Base-by-base conservation (phyloP, 1,140 invertebrate species). In the Drosophila rhopaloa region DNA sequence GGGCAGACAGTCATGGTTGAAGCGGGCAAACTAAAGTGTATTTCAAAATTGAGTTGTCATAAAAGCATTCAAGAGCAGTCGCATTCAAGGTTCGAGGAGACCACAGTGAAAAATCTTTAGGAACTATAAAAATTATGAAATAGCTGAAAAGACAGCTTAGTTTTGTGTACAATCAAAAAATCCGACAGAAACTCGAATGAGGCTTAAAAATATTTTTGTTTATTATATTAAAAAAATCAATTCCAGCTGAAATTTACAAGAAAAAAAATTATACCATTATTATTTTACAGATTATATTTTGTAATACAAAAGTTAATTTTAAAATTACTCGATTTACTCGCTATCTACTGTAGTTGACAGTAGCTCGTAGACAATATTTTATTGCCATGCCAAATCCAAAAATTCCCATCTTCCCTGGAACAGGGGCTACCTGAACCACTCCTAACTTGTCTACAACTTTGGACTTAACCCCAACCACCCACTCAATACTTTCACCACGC, bases 41-140 rank as follows among this genome's bases (percentile, higher is more conserved):
- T 89, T 89, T 71, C 70, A 53, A 84, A 89, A 89, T 89, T 89
- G 84, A 89, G 84, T 84, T 89, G 84, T 89, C 84, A 89, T 89
- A 89, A 89, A 89, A 89, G 76, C 51, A 78, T 72, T 76, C 48
- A 70, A 37, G 19, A 43, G 67, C 37, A 59, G 58, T 51, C 7
- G 53, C 24, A 43, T 27, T 73, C 37, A 60, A 24, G 13, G 24
- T 9, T 47, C 38, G 6, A 32, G 5, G 29, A 6, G 6, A 32
- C 8, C 29, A 84, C 73, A 81, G 81, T 84, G 9, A 43, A 5
- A 7, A 56, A 14, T 56, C 9, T 0, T 5, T 44, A 9, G 4
- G n/a, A 32, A 24, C 24, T 24, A 24, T 24, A 24, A 0, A 24
- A 24, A 32, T 32, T 32, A 8, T 32, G 0, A 8, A 32, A 32